Evolutionary conservation across 1,140 invertebrate genomes (phyloP).

Genomic region (Zaprionus camerounensis): DNA sequence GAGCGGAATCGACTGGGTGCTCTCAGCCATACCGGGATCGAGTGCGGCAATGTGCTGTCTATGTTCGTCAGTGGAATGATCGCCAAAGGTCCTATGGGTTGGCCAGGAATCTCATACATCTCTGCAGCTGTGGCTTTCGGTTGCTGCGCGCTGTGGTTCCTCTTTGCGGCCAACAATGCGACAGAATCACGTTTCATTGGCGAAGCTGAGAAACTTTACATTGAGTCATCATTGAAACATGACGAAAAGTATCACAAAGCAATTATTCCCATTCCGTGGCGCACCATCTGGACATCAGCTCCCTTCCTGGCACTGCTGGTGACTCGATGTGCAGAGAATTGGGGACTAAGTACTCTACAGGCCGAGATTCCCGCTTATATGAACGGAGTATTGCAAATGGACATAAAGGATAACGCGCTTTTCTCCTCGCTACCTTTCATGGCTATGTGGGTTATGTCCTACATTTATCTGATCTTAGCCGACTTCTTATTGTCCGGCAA

Average conservation of each 20-base stretch:
- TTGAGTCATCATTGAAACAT: constrained; percentile 85
- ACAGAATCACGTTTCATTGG: constrained; percentile 86
- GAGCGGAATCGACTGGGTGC: constrained; percentile 87
- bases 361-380: constrained; percentile 95
- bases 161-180: constrained; percentile 89
- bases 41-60: constrained; percentile 91
- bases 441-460: constrained; percentile 88
- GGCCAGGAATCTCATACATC: constrained; percentile 92
- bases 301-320: constrained; percentile 93
- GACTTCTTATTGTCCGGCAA: constrained; percentile 61
- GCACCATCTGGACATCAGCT: constrained; percentile 89
- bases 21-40: constrained; percentile 88
- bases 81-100: constrained; percentile 87
- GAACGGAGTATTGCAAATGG: constrained; percentile 90
- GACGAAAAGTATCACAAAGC: constrained; percentile 61
- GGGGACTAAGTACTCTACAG: constrained; percentile 96
- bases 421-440: constrained; percentile 92
- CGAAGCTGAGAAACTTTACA: constrained; percentile 87
- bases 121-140: constrained; percentile 88
- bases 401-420: constrained; percentile 90
- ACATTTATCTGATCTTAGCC: constrained; percentile 85
- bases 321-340: constrained; percentile 93
- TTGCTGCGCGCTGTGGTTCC: constrained; percentile 87
- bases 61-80: constrained; percentile 88
- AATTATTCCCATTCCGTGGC: constrained; percentile 88